Conservation (phyloP, 2,797 vertebrate species). For the Sebastes oblongus region DNA sequence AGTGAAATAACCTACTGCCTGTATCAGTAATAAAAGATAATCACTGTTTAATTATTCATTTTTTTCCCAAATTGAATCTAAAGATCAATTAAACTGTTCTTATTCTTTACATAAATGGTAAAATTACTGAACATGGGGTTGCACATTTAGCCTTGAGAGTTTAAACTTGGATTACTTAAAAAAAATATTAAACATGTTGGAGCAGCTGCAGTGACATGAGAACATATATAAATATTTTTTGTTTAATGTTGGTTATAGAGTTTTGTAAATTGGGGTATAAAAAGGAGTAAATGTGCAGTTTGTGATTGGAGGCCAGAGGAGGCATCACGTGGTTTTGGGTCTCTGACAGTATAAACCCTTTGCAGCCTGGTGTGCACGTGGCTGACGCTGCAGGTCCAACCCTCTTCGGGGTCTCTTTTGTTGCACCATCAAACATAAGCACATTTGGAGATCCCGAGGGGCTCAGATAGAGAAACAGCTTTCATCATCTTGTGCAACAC, state of each 20-base stretch:
- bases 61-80: background rate
- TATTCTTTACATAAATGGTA: background rate
- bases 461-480: slow-evolving; percentile 80
- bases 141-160: too few species aligned
- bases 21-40: background rate
- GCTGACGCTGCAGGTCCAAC: slow-evolving; percentile 93
- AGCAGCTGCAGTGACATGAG: too few species aligned
- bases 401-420: slow-evolving; percentile 98
- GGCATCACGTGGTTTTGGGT: slow-evolving; percentile 91
- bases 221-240: too few species aligned
- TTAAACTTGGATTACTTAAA: too few species aligned
- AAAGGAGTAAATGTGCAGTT: too few species aligned
- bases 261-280: too few species aligned
- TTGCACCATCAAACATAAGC: slow-evolving; percentile 94
- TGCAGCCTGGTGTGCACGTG: slow-evolving; percentile 88
- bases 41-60: background rate
- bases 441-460: slow-evolving; percentile 88
- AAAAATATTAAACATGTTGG: too few species aligned
- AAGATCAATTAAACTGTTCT: background rate
- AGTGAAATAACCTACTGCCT: background rate
- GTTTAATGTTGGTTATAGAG: too few species aligned
- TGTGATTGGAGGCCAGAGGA: slow-evolving; percentile 76
- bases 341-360: slow-evolving; percentile 85
- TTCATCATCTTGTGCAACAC: slow-evolving; percentile 44
- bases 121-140: too few species aligned